Conservation (phyloP, 2,888 invertebrate species). For the Microplitis deprimator region DNA sequence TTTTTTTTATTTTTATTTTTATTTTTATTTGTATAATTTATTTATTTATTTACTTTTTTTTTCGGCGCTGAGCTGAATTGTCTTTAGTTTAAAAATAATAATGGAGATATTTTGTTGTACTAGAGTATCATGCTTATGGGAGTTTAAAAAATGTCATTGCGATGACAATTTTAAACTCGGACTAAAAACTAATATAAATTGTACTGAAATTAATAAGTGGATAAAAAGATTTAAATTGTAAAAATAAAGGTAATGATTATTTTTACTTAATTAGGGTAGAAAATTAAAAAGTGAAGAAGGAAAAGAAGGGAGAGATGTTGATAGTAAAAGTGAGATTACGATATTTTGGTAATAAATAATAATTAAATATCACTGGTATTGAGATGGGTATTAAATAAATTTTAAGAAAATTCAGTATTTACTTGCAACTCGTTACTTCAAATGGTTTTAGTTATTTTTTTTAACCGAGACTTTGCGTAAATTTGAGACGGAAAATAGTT, state of each 20-base stretch:
- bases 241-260: slow-evolving; percentile 44
- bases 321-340: slow-evolving; percentile 65
- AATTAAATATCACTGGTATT: slow-evolving; percentile 70
- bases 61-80: slow-evolving; percentile 67
- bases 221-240: slow-evolving; percentile 46
- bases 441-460: not conserved
- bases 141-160: slow-evolving; percentile 42
- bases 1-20: slow-evolving; percentile 44
- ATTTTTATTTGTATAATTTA: slow-evolving; percentile 35
- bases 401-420: not conserved
- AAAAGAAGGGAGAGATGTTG: slow-evolving; percentile 56
- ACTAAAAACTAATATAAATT: slow-evolving; percentile 57
- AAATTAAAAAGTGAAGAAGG: slow-evolving; percentile 42
- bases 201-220: slow-evolving; percentile 57
- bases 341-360: slow-evolving; percentile 66
- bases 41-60: slow-evolving; percentile 58
- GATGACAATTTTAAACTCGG: slow-evolving; percentile 36
- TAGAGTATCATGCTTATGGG: slow-evolving; percentile 60
- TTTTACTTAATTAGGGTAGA: slow-evolving; percentile 35
- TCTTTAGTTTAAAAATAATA: slow-evolving; percentile 39
- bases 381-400: slow-evolving; percentile 55
- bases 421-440: too few relatives aligned
- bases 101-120: slow-evolving; percentile 55
- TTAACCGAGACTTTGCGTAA: not conserved
- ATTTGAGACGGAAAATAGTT: slow-evolving; percentile 34